phyloP scores from a whole-genome alignment of 2,113 vertebrate species.

The Macheiramphus alcinus region DNA sequence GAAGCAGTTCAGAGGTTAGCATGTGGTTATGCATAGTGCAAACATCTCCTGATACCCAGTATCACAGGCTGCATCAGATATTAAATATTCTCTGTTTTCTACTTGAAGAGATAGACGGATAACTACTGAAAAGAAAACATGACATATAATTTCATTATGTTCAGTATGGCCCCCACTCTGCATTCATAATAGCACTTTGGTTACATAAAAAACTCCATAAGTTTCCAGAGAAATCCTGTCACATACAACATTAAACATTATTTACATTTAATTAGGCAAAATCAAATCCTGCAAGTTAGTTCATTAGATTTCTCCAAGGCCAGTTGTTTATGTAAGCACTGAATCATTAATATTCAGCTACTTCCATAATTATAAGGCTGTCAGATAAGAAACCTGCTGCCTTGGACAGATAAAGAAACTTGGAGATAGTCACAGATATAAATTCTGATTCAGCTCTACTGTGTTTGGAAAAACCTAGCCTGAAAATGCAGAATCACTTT shows the following conservation, averaged over 20 bases:
- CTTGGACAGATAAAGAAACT: slow-evolving; percentile 72
- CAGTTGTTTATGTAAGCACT: slow-evolving; percentile 75
- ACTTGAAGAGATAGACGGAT: background rate
- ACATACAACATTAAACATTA: slow-evolving; percentile 72
- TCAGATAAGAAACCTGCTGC: slow-evolving; percentile 77
- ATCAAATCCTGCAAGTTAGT: slow-evolving; percentile 70
- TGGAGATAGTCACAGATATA: slow-evolving; percentile 66
- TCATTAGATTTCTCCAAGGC: slow-evolving; percentile 77
- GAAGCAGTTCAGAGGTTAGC: background rate
- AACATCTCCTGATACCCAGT: background rate
- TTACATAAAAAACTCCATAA: slow-evolving; percentile 35
- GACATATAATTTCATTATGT: background rate
- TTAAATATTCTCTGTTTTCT: slow-evolving; percentile 43
- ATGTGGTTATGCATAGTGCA: background rate
- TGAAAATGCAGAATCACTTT: slow-evolving; percentile 41
- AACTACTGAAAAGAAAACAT: slow-evolving; percentile 28
- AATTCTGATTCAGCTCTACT: slow-evolving; percentile 21
- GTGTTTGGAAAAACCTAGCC: slow-evolving; percentile 21
- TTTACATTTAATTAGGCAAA: slow-evolving; percentile 80
- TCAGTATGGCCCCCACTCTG: background rate
- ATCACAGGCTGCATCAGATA: background rate
- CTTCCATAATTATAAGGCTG: slow-evolving; percentile 71
- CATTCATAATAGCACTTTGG: slow-evolving; percentile 41
- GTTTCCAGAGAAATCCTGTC: slow-evolving; percentile 61
- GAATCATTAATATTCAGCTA: slow-evolving; percentile 74